These are phyloP conservation scores for Meandrusa payeni DNA, from an alignment of 2,888 invertebrate species.

Conservation along the genomic window DNA sequence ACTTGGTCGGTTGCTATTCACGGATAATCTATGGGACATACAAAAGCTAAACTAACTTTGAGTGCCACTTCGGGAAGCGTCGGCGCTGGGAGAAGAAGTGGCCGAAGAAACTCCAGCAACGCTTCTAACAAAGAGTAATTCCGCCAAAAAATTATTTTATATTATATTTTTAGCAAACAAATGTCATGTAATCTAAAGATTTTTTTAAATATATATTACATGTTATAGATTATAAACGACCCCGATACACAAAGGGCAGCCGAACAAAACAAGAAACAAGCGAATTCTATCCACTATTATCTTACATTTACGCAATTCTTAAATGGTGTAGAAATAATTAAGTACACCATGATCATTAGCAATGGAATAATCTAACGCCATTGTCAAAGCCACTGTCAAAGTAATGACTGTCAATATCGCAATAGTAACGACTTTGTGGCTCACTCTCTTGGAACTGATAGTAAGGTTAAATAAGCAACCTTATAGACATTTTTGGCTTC, in stretches of 20 bases:
- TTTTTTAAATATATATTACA: too few species aligned
- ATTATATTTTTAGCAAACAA: too few species aligned
- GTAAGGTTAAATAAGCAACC: constrained; percentile 36
- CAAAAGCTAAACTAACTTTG: too few species aligned
- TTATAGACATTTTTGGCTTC: constrained; percentile 25
- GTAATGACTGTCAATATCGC: constrained; percentile 57
- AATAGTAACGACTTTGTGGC: constrained; percentile 57
- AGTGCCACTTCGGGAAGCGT: too few species aligned
- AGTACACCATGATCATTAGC: constrained; percentile 49
- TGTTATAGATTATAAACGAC: constrained; percentile 6
- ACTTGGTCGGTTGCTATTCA: too few species aligned
- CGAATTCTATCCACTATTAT: constrained; percentile 21
- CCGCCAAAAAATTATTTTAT: too few species aligned
- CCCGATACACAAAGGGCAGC: neutral
- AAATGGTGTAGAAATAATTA: constrained; percentile 64
- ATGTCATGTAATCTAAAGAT: too few species aligned
- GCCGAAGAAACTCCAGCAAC: too few species aligned
- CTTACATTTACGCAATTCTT: constrained; percentile 32
- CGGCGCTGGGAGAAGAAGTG: too few species aligned
- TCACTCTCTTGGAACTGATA: constrained; percentile 65
- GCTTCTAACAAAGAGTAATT: too few species aligned
- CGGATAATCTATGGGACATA: too few species aligned
- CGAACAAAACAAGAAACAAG: constrained; percentile 13
- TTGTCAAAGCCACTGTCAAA: constrained; percentile 64
- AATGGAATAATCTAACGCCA: constrained; percentile 33